These are phyloP conservation scores for Nowickia ferox DNA, from an alignment of 2,888 invertebrate species.

Conservation along the genomic window DNA sequence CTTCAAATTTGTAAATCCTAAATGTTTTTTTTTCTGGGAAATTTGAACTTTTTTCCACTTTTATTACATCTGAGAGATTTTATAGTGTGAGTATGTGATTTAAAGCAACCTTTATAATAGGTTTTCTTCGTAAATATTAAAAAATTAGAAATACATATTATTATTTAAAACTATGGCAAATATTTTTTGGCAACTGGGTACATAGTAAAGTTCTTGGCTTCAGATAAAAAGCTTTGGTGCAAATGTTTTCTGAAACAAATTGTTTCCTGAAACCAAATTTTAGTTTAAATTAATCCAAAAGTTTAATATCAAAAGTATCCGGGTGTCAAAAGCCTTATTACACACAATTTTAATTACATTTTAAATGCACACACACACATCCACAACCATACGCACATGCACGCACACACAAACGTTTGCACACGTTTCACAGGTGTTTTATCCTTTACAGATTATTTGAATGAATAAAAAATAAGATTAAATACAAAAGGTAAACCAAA, in stretches of 20 bases:
- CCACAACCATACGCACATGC: not conserved
- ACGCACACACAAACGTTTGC: not conserved
- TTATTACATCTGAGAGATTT: slow-evolving; percentile 4
- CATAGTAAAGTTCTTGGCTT: not conserved
- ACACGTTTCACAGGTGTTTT: slow-evolving; percentile 17
- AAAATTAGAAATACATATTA: not conserved
- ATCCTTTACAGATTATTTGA: slow-evolving; percentile 26
- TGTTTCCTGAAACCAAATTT: not conserved
- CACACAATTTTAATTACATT: slow-evolving; percentile 58
- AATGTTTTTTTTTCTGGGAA: slow-evolving; percentile 3
- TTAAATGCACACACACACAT: slow-evolving; percentile 27
- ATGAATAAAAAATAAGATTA: slow-evolving; percentile 39
- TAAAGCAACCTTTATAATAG: slow-evolving; percentile 11
- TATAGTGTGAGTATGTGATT: not conserved
- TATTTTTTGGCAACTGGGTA: not conserved
- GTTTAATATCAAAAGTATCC: slow-evolving; percentile 42
- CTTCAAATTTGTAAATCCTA: slow-evolving; percentile 47
- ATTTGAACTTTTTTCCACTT: slow-evolving; percentile 5
- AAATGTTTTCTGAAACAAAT: slow-evolving; percentile 24
- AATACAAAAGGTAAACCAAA: slow-evolving; percentile 45
- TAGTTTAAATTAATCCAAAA: slow-evolving; percentile 9
- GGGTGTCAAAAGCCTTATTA: slow-evolving; percentile 8
- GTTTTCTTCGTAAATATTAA: not conserved
- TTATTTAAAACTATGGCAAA: not conserved
- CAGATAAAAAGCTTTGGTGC: not conserved